These are phyloP conservation scores for Holocentrus rufus DNA, from an alignment of 2,797 vertebrate genomes.

Conservation along the genomic window DNA sequence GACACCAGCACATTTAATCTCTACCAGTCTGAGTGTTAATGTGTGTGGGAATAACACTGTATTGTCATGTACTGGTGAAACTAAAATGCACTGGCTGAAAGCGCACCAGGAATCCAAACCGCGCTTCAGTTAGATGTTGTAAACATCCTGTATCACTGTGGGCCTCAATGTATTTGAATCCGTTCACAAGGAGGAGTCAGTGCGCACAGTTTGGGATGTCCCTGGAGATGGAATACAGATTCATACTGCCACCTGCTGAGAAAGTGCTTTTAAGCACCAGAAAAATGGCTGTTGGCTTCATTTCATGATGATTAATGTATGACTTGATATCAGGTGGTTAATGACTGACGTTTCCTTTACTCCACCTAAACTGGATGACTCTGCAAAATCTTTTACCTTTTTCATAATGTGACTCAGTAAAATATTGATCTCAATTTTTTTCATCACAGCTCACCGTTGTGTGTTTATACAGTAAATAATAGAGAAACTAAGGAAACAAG, in stretches of 20 bases:
- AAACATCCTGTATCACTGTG: neutral
- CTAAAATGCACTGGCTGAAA: neutral
- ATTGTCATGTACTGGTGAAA: neutral
- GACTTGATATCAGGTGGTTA: neutral
- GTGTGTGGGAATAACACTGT: neutral
- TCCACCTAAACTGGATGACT: too few species aligned
- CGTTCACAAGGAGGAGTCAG: too few species aligned
- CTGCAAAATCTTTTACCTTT: neutral
- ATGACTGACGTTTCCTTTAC: too few species aligned
- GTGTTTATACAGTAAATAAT: constrained; percentile 7
- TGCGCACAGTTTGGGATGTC: neutral
- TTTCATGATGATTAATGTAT: neutral
- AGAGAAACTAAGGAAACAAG: neutral
- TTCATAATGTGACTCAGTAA: neutral
- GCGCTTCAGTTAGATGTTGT: neutral
- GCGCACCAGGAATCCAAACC: neutral
- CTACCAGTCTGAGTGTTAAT: neutral
- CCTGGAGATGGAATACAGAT: neutral
- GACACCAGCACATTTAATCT: neutral
- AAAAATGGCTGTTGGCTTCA: neutral
- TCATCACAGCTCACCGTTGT: too few species aligned
- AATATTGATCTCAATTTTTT: neutral
- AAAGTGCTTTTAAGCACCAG: neutral
- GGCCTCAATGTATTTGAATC: too few species aligned
- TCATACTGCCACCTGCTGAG: constrained; percentile 69